Evolutionary conservation across 2,113 vertebrate species (phyloP), one percentile per base, ranked within the genome.

Genomic region (Nothobranchius kuhntae): DNA sequence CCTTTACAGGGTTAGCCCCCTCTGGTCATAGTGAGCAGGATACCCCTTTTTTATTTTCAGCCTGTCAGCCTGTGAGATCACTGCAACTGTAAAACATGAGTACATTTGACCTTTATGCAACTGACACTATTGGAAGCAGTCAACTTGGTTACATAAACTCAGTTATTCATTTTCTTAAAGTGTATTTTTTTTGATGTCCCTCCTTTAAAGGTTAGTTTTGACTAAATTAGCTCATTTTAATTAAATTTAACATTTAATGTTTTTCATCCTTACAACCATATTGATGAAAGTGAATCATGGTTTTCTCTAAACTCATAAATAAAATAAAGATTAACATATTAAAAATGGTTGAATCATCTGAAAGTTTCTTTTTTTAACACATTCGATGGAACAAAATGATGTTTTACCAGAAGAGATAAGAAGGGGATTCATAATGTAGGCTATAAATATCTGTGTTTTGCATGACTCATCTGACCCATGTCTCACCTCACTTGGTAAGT

Each of bases 371-470:
- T 21, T 51, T 21, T 9, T 51, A 2, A 50, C n/a, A 46, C 42
- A 70, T 44, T 52, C 47, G 54, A 65, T 67, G 63, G 53, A 65
- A 26, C 68, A n/a, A 21, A 48, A 56, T 11, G 54, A 24, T 17
- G 36, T 72, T 79, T 81, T 61, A 69, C 26, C 15, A 7, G 11
- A 15, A 7, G 14, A 62, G 54, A 60, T 35, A 61, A 4, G 7
- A 56, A 17, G 50, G 14, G 7, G 24, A 10, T 10, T 68, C 24
- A 21, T 21, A 54, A 17, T 54, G 13, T 76, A 58, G 69, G 57
- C 71, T 65, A 64, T 78, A 68, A 76, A 76, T 75, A 64, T 66
- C 21, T 56, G n/a, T 12, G 44, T 66, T 53, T 77, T 64, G 54
- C 21, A 45, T 67, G 35, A 85, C 57, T 81, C 60, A 81, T 72